A percentile compares a stretch with the other conserved stretches of the same genome.
Conservation (phyloP, 2,888 invertebrate genomes). For the Leptopilina myrica region DNA sequence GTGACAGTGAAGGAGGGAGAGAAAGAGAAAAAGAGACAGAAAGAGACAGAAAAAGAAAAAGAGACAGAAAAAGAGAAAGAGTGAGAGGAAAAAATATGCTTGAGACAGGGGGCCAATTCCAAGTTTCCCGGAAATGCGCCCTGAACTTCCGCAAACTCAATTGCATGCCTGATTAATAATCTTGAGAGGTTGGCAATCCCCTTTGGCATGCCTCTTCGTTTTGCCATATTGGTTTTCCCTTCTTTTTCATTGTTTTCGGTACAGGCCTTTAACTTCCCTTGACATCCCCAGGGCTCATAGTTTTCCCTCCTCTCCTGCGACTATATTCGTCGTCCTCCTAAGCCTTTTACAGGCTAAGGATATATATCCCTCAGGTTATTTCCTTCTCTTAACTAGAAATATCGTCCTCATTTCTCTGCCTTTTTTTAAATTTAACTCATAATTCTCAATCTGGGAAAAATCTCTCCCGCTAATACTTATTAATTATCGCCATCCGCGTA, state of each 20-base stretch:
- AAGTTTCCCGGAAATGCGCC: slow-evolving; percentile 44
- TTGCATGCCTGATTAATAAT: slow-evolving; percentile 61
- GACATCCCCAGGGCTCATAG: background rate
- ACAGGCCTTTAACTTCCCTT: background rate
- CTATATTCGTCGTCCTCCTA: background rate
- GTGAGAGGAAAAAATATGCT: background rate
- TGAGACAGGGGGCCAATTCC: slow-evolving; percentile 32
- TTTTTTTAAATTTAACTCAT: slow-evolving; percentile 1
- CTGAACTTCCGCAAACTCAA: slow-evolving; percentile 54
- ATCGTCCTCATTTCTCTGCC: slow-evolving; percentile 3
- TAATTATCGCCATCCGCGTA: background rate
- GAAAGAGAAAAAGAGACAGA: too few species aligned
- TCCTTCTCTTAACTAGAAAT: background rate
- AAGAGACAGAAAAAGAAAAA: too few species aligned
- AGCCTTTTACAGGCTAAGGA: slow-evolving; percentile 13
- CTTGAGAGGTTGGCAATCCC: slow-evolving; percentile 49
- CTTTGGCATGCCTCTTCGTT: background rate
- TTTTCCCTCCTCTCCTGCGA: background rate
- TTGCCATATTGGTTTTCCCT: slow-evolving; percentile 48
- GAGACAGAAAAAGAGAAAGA: too few species aligned
- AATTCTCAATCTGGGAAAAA: slow-evolving; percentile 3
- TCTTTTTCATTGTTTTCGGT: slow-evolving; percentile 37
- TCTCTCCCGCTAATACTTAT: slow-evolving; percentile 11
- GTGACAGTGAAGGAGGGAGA: too few species aligned
- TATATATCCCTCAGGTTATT: background rate